These are phyloP conservation scores for Rhincodon typus DNA, from an alignment of 2,797 vertebrate genomes.

Conservation along the genomic window DNA sequence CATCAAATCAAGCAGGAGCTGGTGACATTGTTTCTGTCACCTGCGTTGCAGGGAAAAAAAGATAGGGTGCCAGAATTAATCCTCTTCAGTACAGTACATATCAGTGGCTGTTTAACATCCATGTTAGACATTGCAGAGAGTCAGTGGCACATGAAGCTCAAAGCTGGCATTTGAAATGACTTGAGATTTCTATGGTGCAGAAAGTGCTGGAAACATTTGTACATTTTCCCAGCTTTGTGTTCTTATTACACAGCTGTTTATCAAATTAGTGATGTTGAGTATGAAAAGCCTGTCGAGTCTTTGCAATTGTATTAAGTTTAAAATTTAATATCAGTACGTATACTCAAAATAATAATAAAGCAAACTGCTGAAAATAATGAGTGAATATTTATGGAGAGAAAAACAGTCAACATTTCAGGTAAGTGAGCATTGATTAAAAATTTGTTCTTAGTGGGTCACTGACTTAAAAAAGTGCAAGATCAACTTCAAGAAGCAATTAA, in stretches of 20 bases:
- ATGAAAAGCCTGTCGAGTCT: not conserved
- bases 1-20: conserved; percentile 51
- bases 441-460: not conserved
- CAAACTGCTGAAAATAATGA: not conserved
- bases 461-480: not conserved
- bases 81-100: conserved; percentile 48
- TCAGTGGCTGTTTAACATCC: conserved; percentile 43
- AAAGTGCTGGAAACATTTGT: not conserved
- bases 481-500: not conserved
- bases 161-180: conserved; percentile 30
- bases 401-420: not conserved
- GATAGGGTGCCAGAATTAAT: conserved; percentile 53
- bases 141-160: not conserved
- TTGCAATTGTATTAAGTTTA: not conserved
- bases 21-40: conserved; percentile 60
- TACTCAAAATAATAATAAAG: not conserved
- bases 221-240: conserved; percentile 30
- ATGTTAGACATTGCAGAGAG: conserved; percentile 28
- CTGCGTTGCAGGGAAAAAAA: conserved; percentile 54
- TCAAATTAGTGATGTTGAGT: not conserved
- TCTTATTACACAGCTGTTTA: not conserved
- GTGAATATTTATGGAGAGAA: not conserved
- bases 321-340: not conserved
- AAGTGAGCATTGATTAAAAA: not conserved
- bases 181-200: conserved; percentile 4